Evolutionary conservation across 1,140 invertebrate genomes (phyloP).

Genomic region (Tetragonula clypearis): DNA sequence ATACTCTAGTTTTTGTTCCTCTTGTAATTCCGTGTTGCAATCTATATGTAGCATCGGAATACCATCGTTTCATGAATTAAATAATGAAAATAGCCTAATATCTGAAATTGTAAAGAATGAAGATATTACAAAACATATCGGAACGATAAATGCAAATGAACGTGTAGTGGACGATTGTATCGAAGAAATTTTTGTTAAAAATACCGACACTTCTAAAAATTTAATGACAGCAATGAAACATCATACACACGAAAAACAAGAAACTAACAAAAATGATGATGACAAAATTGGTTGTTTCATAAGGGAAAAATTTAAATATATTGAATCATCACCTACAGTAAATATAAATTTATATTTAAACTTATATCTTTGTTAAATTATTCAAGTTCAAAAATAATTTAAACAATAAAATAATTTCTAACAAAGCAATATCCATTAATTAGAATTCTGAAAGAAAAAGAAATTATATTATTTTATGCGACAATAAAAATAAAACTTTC

Average conservation of each 20-base stretch:
- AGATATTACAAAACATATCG: background rate
- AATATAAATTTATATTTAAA: background rate
- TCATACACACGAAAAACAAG: background rate
- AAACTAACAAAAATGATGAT: background rate
- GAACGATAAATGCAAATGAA: background rate
- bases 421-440: background rate
- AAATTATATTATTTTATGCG: no score
- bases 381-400: background rate
- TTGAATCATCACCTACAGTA: background rate
- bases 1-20: conserved; percentile 30
- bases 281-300: background rate
- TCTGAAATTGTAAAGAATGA: background rate
- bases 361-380: background rate
- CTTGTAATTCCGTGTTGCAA: conserved; percentile 30
- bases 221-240: background rate
- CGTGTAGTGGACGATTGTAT: no score
- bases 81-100: background rate
- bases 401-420: background rate
- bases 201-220: background rate
- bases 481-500: background rate
- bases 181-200: background rate
- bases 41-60: conserved; percentile 6
- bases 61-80: conserved; percentile 7
- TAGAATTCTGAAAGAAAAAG: background rate
- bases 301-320: background rate